These are phyloP conservation scores for Cryptocheilus praepositus DNA, from an alignment of 2,888 invertebrate genomes.

Conservation along the genomic window DNA sequence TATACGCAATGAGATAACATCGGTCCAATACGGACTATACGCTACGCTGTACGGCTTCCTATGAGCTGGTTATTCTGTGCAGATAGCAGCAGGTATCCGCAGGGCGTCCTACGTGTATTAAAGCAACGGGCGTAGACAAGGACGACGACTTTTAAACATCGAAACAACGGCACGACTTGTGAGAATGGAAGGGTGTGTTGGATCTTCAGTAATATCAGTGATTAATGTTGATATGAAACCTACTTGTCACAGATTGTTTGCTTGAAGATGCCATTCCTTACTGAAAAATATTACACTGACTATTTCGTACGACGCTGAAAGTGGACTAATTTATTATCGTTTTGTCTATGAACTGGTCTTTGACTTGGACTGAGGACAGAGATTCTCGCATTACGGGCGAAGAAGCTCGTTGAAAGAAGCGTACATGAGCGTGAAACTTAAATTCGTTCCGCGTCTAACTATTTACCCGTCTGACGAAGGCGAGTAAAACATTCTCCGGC, in stretches of 20 bases:
- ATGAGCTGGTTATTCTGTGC: constrained; percentile 16
- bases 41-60: constrained; percentile 23
- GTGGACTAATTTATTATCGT: no score
- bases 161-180: no score
- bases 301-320: no score
- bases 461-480: not conserved
- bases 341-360: no score
- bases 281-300: no score
- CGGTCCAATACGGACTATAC: constrained; percentile 47
- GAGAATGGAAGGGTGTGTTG: no score
- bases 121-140: constrained; percentile 23
- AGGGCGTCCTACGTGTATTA: constrained; percentile 42
- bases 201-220: no score
- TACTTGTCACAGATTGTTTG: no score
- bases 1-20: constrained; percentile 51
- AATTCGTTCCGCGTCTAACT: constrained; percentile 4
- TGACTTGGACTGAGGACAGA: not conserved
- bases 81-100: constrained; percentile 25
- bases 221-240: no score
- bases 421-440: not conserved
- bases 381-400: not conserved
- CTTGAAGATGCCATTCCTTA: no score
- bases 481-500: not conserved
- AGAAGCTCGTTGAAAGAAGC: not conserved
- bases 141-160: constrained; percentile 15